These are phyloP conservation scores for Notocelia uddmanniana DNA, from an alignment of 2,888 invertebrate species.

Conservation along the genomic window DNA sequence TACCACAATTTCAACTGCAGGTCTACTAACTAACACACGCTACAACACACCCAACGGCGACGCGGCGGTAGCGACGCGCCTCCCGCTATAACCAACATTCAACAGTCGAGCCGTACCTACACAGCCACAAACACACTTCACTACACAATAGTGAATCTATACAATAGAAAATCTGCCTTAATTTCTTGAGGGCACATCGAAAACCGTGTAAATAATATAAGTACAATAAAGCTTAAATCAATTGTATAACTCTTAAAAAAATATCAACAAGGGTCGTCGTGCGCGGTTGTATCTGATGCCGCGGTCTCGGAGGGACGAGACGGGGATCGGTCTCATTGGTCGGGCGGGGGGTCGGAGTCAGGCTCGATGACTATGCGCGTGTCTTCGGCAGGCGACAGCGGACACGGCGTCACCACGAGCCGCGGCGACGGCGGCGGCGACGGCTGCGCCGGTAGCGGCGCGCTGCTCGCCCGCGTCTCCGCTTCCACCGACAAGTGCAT, in stretches of 20 bases:
- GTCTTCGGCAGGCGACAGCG: conserved; percentile 51
- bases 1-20: conserved; percentile 22
- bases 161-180: conserved; percentile 68
- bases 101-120: conserved; percentile 43
- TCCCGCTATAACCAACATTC: conserved; percentile 24
- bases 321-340: conserved; percentile 57
- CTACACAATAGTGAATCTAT: conserved; percentile 65
- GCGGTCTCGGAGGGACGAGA: conserved; percentile 53
- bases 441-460: conserved; percentile 59
- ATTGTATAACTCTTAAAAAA: conserved; percentile 74
- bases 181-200: conserved; percentile 66
- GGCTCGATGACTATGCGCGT: conserved; percentile 69
- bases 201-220: conserved; percentile 60
- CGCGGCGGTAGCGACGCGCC: conserved; percentile 6
- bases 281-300: conserved; percentile 37
- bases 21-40: conserved; percentile 37
- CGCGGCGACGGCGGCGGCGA: conserved; percentile 58
- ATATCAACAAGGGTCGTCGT: conserved; percentile 58
- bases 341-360: conserved; percentile 49
- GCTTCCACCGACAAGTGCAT: conserved; percentile 64
- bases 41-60: conserved; percentile 14
- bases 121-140: conserved; percentile 45
- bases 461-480: conserved; percentile 68
- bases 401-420: conserved; percentile 54
- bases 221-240: conserved; percentile 55